These are phyloP conservation scores for Cacoxenus indagator DNA, from an alignment of 2,888 invertebrate genomes.

Conservation along the genomic window DNA sequence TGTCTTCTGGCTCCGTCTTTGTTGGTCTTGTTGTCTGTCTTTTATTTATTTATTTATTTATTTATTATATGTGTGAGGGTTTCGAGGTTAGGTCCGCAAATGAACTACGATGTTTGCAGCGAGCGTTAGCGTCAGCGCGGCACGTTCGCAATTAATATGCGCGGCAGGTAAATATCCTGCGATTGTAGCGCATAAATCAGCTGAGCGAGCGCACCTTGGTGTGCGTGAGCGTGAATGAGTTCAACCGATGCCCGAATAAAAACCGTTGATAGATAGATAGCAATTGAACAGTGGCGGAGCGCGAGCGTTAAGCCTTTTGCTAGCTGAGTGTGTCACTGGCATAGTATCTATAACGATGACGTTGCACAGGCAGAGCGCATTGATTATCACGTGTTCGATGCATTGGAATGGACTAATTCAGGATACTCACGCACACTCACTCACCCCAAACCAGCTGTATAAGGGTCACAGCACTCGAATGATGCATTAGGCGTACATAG, in stretches of 20 bases:
- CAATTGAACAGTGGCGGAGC: no score
- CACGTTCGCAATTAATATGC: constrained; percentile 30
- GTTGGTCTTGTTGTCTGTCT: neutral
- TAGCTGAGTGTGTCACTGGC: neutral
- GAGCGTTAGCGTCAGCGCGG: constrained; percentile 2
- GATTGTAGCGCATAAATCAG: constrained; percentile 47
- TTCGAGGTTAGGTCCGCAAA: neutral
- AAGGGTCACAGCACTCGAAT: neutral
- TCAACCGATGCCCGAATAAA: no score
- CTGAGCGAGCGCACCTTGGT: constrained; percentile 29
- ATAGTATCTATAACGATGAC: neutral
- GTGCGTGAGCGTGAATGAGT: neutral
- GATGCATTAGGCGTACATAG: neutral
- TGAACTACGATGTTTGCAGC: no score
- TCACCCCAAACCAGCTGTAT: neutral
- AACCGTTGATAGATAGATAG: no score
- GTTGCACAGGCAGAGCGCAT: neutral
- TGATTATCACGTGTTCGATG: constrained; percentile 5
- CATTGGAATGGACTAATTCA: neutral
- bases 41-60: neutral
- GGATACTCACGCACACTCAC: constrained; percentile 13
- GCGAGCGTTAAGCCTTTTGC: neutral
- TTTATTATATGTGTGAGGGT: neutral
- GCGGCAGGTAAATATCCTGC: constrained; percentile 28
- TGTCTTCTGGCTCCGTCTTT: neutral